Percentiles rank a stretch among this genome's conserved stretches.
Evolutionary conservation across 2,888 invertebrate species (phyloP).

Genomic region (Nasonovia ribisnigri): DNA sequence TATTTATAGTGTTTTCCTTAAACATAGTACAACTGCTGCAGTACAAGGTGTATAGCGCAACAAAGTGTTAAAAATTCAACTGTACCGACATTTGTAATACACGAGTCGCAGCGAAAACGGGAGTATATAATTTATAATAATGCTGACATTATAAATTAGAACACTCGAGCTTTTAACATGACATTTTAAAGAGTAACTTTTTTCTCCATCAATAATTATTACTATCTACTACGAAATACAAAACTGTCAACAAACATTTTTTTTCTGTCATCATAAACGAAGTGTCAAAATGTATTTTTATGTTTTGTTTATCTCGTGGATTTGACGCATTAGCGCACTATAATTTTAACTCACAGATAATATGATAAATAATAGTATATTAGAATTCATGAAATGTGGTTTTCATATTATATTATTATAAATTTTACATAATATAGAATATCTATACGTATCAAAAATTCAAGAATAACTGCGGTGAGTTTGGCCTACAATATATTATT

Average conservation of each 20-base stretch:
- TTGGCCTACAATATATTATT: neutral
- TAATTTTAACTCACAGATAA: neutral
- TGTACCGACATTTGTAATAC: constrained; percentile 9
- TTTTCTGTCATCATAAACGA: neutral
- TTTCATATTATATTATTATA: neutral
- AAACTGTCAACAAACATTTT: neutral
- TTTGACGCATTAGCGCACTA: neutral
- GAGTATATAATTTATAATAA: too few species aligned
- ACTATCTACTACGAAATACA: neutral
- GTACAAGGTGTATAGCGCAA: neutral
- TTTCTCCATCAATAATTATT: neutral
- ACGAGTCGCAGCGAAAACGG: neutral
- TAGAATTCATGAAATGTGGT: neutral
- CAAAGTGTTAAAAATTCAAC: constrained; percentile 44
- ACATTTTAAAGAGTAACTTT: constrained; percentile 12
- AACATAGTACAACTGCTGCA: neutral
- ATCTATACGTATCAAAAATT: neutral
- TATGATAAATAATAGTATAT: neutral
- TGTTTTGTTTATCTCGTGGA: neutral
- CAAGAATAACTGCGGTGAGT: neutral
- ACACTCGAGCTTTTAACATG: neutral
- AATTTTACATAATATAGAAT: too few species aligned
- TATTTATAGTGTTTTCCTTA: neutral
- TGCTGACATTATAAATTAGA: neutral
- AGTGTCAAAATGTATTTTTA: neutral